phyloP scores from a whole-genome alignment of 2,888 invertebrate species.

The Macrophya annulata region DNA sequence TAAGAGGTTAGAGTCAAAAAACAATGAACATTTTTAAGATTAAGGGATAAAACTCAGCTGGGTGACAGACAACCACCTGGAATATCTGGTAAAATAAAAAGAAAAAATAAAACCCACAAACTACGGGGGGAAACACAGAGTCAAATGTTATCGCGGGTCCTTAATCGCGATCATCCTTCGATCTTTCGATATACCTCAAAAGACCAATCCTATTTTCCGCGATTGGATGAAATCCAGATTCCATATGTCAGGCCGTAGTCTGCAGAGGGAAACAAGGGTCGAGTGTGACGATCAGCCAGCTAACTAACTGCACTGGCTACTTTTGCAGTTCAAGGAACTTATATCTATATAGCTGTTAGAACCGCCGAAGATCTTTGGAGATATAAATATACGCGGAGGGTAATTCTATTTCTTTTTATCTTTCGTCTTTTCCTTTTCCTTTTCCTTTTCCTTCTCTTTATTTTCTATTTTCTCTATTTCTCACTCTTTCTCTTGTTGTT shows the following conservation, averaged over 20 bases:
- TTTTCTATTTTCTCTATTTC: neutral
- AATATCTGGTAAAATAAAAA: neutral
- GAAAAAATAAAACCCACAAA: neutral
- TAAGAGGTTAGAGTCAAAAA: neutral
- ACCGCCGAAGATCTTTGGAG: constrained; percentile 21
- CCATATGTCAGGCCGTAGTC: neutral
- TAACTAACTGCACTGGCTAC: constrained; percentile 10
- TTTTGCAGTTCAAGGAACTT: constrained; percentile 20
- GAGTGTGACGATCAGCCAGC: constrained; percentile 15
- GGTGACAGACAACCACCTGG: neutral
- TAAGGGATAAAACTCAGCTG: neutral
- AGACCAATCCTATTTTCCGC: constrained; percentile 18
- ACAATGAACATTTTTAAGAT: constrained; percentile 20
- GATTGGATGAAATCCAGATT: constrained; percentile 9
- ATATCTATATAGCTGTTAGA: constrained; percentile 6
- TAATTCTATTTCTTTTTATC: constrained; percentile 18
- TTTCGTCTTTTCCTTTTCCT: neutral
- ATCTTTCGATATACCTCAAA: constrained; percentile 21
- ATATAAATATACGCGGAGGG: constrained; percentile 30
- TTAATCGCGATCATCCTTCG: neutral
- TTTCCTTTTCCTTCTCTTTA: neutral
- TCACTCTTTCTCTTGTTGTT: neutral
- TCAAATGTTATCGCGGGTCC: constrained; percentile 2
- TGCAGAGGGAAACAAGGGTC: neutral
- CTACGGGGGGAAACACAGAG: neutral